These are phyloP conservation scores for Neolamprologus hecqui DNA, from an alignment of 2,113 vertebrate species.

Conservation along the genomic window DNA sequence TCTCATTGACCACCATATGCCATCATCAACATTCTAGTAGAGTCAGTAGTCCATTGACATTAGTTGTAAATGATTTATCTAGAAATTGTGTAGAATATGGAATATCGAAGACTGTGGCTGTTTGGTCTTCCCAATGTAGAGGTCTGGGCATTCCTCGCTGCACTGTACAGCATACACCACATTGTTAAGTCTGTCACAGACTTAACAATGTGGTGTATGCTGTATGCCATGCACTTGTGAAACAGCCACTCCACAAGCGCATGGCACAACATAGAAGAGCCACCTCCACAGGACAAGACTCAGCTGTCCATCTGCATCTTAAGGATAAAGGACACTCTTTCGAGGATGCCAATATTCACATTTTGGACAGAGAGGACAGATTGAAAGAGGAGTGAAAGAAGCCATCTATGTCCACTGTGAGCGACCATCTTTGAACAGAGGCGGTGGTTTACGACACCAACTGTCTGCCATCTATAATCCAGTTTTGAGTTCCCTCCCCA, in stretches of 20 bases:
- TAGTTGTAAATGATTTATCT: fast-evolving
- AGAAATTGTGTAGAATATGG: fast-evolving
- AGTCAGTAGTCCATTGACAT: background rate
- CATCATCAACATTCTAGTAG: background rate
- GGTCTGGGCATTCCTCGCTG: background rate
- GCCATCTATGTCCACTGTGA: no score
- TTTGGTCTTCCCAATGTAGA: fast-evolving
- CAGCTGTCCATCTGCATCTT: no score
- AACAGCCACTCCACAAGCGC: fast-evolving
- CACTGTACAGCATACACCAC: background rate
- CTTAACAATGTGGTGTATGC: background rate
- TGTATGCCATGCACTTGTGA: no score
- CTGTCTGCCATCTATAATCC: no score
- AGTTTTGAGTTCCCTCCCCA: no score
- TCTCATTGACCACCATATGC: fast-evolving
- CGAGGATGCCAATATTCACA: no score
- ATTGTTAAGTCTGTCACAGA: background rate
- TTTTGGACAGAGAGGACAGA: no score
- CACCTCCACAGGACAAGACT: no score
- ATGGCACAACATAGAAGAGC: fast-evolving
- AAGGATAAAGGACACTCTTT: no score
- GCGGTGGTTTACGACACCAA: no score
- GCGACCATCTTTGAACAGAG: no score
- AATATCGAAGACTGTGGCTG: fast-evolving
- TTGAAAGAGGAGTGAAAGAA: no score